Evolutionary conservation across 2,113 vertebrate genomes (phyloP).

Genomic region (Rhinoderma darwinii): DNA sequence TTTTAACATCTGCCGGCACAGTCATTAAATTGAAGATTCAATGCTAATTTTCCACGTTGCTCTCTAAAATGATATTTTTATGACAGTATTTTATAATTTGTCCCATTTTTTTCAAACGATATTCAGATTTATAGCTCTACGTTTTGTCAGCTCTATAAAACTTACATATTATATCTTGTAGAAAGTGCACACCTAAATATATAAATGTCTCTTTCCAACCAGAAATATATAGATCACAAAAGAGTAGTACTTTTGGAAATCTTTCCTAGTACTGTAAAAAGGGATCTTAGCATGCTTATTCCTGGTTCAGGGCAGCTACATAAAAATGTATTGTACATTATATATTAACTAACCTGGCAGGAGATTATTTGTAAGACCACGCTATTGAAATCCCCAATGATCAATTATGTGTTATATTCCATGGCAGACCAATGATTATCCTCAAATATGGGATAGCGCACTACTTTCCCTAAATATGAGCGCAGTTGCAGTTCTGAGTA

Average conservation of each 20-base stretch:
- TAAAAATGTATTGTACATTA: neutral
- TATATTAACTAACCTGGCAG: too few species aligned
- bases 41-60: constrained; percentile 52
- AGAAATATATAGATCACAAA: neutral
- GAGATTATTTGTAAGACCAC: too few species aligned
- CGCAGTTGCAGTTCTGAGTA: too few species aligned
- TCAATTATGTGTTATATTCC: too few species aligned
- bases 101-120: constrained; percentile 44
- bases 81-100: constrained; percentile 52
- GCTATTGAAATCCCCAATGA: too few species aligned
- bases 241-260: neutral
- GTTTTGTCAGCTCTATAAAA: constrained; percentile 49
- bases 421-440: too few species aligned
- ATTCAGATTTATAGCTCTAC: constrained; percentile 40
- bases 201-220: constrained; percentile 28
- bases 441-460: too few species aligned
- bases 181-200: neutral
- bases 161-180: constrained; percentile 11
- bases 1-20: constrained; percentile 53
- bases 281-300: neutral
- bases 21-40: constrained; percentile 54
- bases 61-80: constrained; percentile 55
- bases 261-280: neutral
- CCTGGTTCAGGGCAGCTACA: neutral
- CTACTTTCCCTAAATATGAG: too few species aligned